A percentile compares a stretch with the other conserved stretches of the same genome.
Evolutionary conservation across 2,113 vertebrate genomes (phyloP).

Genomic region (Phodopus roborovskii): DNA sequence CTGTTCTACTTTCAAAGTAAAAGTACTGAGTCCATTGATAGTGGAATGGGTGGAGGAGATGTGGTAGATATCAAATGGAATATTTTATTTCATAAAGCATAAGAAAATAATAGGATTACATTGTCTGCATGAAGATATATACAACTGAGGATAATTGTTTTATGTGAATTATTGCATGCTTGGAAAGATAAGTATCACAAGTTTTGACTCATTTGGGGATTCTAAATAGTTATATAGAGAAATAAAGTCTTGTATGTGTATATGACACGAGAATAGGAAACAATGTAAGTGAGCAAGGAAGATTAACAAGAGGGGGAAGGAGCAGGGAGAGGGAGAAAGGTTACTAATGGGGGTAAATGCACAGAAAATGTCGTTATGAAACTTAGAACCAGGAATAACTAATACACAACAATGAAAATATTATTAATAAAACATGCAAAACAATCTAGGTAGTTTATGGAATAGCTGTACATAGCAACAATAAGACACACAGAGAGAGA

Average conservation of each 20-base stretch:
- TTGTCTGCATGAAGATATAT: not conserved
- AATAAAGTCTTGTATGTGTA: not conserved
- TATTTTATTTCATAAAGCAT: not conserved
- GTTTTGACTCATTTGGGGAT: not conserved
- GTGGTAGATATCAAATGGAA: too few relatives aligned
- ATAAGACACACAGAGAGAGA: too few relatives aligned
- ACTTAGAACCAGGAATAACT: not conserved
- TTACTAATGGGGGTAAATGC: not conserved
- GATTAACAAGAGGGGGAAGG: too few relatives aligned
- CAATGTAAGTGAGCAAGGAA: not conserved
- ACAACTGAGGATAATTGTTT: not conserved
- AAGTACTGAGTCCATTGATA: not conserved
- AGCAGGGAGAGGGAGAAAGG: rapidly evolving
- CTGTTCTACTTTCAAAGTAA: not conserved
- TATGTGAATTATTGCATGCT: not conserved
- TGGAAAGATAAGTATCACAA: not conserved
- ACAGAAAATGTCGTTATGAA: not conserved
- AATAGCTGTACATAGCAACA: not conserved
- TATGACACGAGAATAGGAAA: not conserved
- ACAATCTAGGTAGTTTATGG: not conserved
- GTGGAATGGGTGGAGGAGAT: not conserved
- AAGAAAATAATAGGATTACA: not conserved
- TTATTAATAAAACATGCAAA: not conserved
- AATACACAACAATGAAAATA: not conserved
- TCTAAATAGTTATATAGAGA: not conserved